Evolutionary conservation across 1,140 invertebrate species (phyloP), one percentile per base, ranked within the genome.

Genomic region (Zeugodacus cucurbitae): DNA sequence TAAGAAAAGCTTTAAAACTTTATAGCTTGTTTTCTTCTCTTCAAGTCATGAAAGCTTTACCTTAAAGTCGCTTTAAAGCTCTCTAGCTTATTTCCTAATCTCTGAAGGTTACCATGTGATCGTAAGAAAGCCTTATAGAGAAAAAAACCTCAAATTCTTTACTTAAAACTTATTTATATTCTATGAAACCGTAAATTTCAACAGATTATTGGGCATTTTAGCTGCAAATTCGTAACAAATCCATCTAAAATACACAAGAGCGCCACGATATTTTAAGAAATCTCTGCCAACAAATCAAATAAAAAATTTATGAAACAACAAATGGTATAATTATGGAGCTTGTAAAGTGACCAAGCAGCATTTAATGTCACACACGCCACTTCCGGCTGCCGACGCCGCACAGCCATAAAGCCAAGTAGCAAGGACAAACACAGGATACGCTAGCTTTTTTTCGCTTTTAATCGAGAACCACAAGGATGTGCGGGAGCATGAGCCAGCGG

Each of bases 311-410:
- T 74, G 17, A 82, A 48, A 54, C 6, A 22, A 82, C 22, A 82
- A 82, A 26, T 26, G 6, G 34, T 26, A 26, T 20, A 48, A 41
- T 82, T 48, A 22, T 57, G 54, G 14, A 41, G 34, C 70, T 41
- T 70, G 7, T 22, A 44, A 54, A 82, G 74, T 82, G 41, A 82
- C 74, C 74, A 26, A 3, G 74, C 74, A 82, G 74, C 74, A 82
- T 82, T 48, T 48, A 82, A 10, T 48, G 74, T 34, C 74, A 82
- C 74, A 82, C 74, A 82, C 11, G 26, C 44, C 22, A 48, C 44
- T 82, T 82, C 74, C 74, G 74, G 44, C 11, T 54, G 10, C 41
- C n/a, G 41, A 26, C 34, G 22, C 10, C 20, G 7, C n/a, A 29
- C 44, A n/a, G 74, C 41, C 26, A 8, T 6, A 48, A 48, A n/a